These are phyloP conservation scores for Drosophila borealis DNA, from an alignment of 2,888 invertebrate genomes.

Conservation along the genomic window DNA sequence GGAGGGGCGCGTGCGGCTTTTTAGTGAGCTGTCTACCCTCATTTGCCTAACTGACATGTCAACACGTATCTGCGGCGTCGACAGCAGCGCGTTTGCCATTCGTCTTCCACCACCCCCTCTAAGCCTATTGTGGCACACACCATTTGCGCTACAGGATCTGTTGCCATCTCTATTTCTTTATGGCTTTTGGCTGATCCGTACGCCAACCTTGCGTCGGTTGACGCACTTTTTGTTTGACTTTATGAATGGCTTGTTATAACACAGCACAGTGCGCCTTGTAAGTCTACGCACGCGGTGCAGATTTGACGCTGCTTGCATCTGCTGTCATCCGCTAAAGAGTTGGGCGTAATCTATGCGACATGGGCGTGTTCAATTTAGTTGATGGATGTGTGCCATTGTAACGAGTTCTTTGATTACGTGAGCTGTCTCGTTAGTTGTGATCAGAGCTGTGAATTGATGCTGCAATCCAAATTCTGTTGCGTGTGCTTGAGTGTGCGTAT, in stretches of 20 bases:
- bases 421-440: slow-evolving; percentile 36
- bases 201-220: slow-evolving; percentile 49
- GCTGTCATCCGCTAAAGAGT: slow-evolving; percentile 44
- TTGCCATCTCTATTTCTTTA: slow-evolving; percentile 46
- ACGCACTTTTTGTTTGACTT: slow-evolving; percentile 53
- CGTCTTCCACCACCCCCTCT: slow-evolving; percentile 19
- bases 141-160: slow-evolving; percentile 55
- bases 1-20: background rate
- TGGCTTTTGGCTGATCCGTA: slow-evolving; percentile 61
- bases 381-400: slow-evolving; percentile 67
- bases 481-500: too few species aligned
- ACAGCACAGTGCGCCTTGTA: slow-evolving; percentile 36
- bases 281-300: slow-evolving; percentile 50
- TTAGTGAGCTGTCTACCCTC: slow-evolving; percentile 70
- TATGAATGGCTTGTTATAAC: slow-evolving; percentile 70
- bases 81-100: slow-evolving; percentile 46
- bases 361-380: slow-evolving; percentile 70
- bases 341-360: slow-evolving; percentile 46
- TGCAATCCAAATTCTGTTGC: background rate
- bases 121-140: slow-evolving; percentile 9
- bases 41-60: slow-evolving; percentile 78
- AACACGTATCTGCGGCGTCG: slow-evolving; percentile 60
- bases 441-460: slow-evolving; percentile 49
- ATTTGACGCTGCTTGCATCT: slow-evolving; percentile 34
- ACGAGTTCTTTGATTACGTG: slow-evolving; percentile 47